Evolutionary conservation across 2,797 vertebrate species (phyloP), one percentile per base, ranked within the genome.

Genomic region (Strix occidentalis): DNA sequence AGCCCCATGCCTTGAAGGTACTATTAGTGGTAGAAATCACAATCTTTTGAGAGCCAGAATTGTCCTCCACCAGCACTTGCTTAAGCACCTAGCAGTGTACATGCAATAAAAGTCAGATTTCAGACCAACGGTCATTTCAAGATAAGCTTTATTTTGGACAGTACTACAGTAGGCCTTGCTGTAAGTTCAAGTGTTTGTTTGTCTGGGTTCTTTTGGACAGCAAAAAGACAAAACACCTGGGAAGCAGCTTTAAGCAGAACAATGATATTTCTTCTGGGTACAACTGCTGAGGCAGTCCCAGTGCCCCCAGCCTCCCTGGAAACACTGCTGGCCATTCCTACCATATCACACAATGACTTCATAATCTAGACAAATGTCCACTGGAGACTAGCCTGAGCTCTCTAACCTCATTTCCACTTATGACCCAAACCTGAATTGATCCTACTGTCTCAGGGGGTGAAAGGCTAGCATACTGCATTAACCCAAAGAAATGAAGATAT

Each of bases 381-480:
- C 64, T 70, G 41, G 64, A 56, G 41, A 95, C 74, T 12, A 91
- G 71, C 64, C 53, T n/a, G 35, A 74, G 75, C 41, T 71, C 24
- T 2, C 68, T 92, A 80, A 80, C 31, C 53, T 91, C 31, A 60
- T 74, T 70, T 89, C 72, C 39, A 66, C 78, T 72, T 45, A 66
- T 76, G 66, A 92, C 77, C 80, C 70, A 94, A 96, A 71, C 70
- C 66, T 58, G 39, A 89, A 84, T 35, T 82, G 69, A 94, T 87
- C 80, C 72, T 72, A 48, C 41, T 31, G 21, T 54, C 88, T 82
- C 85, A 46, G 41, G 46, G 46, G 66, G 15, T 69, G 15, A 84
- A 69, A 89, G 80, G 83, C 83, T 72, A 90, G 19, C 16, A 57
- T 16, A 72, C 80, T 65, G 66, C 80, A 93, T 95, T 90, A 97